A percentile compares a stretch with the other conserved stretches of the same genome.
Evolutionary conservation across 2,797 vertebrate species (phyloP).

Genomic region (Amblyraja radiata): DNA sequence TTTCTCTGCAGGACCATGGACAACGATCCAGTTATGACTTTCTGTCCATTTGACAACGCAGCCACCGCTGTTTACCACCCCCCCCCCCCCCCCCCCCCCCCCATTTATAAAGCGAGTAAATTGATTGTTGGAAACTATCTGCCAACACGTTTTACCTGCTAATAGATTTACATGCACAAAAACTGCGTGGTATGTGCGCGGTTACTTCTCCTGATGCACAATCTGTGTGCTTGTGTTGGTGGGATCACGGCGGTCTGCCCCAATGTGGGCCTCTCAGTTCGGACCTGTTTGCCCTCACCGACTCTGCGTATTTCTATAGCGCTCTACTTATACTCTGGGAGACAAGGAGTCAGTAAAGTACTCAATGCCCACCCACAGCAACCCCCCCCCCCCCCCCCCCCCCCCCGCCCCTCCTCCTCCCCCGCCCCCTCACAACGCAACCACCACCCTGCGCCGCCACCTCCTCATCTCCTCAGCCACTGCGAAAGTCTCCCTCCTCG

Average conservation of each 20-base stretch:
- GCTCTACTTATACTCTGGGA: not conserved
- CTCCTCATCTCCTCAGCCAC: not conserved
- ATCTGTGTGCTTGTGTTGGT: not conserved
- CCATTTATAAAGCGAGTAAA: not conserved
- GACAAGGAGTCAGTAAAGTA: not conserved
- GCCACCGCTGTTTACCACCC: not conserved
- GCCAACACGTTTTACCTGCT: not conserved
- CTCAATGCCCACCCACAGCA: no score
- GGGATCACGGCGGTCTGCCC: not conserved
- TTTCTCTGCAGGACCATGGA: constrained; percentile 30
- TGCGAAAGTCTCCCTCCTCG: not conserved
- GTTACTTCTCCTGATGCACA: not conserved
- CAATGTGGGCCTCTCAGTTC: not conserved
- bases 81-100: no score
- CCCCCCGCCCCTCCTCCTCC: not conserved
- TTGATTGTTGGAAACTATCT: not conserved
- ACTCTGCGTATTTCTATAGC: not conserved
- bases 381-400: no score
- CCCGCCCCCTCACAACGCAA: not conserved
- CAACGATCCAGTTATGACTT: not conserved
- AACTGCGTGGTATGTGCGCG: not conserved
- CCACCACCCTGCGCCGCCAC: not conserved
- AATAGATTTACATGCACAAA: not conserved
- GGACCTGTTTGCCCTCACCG: not conserved
- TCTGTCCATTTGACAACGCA: not conserved